Evolutionary conservation across 2,113 vertebrate species (phyloP).

Genomic region (cattle (Bos taurus)): DNA sequence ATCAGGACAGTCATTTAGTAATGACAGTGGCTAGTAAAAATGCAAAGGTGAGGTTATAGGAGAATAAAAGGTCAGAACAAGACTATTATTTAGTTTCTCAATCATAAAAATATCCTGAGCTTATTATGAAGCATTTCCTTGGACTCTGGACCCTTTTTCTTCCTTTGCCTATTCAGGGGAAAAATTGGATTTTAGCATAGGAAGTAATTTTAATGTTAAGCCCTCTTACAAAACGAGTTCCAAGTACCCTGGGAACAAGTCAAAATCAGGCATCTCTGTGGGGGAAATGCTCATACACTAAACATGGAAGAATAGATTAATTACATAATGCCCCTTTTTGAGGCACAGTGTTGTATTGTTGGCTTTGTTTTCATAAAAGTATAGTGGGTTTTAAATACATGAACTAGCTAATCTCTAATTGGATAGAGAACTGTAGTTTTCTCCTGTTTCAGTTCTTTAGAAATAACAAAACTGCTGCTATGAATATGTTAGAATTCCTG

Average conservation of each 20-base stretch:
- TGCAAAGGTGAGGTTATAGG: neutral
- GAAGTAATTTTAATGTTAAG: conserved; percentile 39
- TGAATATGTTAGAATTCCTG: neutral
- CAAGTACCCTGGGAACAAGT: conserved; percentile 39
- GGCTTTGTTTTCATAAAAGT: conserved; percentile 18
- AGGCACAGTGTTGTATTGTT: neutral
- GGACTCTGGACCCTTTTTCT: neutral
- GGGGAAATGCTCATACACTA: conserved; percentile 4
- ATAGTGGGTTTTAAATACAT: conserved; percentile 29
- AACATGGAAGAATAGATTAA: conserved; percentile 30
- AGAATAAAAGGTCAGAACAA: conserved; percentile 29
- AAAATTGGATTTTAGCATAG: conserved; percentile 60
- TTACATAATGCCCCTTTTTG: conserved; percentile 9
- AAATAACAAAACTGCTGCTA: conserved; percentile 39
- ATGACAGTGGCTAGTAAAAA: neutral
- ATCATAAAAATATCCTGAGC: neutral
- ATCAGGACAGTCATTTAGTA: neutral
- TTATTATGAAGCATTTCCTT: conserved; percentile 35
- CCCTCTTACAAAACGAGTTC: conserved; percentile 29
- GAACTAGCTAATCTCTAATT: conserved; percentile 29
- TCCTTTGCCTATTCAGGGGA: conserved; percentile 38
- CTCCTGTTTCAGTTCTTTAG: conserved; percentile 32
- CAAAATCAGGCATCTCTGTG: conserved; percentile 22
- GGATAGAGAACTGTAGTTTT: neutral
- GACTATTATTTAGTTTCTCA: conserved; percentile 5